A percentile compares a stretch with the other conserved stretches of the same genome.
Evolutionary conservation across 1,140 invertebrate species (phyloP).

Genomic region (Leptopilina boulardi): DNA sequence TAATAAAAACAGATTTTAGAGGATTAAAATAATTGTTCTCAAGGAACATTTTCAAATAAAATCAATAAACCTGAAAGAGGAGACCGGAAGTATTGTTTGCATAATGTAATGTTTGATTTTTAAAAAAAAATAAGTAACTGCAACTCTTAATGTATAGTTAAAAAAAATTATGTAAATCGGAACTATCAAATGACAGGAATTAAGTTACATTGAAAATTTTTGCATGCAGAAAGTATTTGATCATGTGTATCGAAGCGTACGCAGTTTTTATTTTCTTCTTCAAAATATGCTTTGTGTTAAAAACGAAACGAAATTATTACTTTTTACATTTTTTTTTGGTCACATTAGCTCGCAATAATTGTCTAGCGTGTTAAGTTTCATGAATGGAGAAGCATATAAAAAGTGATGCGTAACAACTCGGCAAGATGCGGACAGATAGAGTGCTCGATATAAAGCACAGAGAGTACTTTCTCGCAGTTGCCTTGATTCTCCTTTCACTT

Average conservation of each 20-base stretch:
- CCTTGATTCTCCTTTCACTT: constrained; percentile 69
- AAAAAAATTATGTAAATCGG: neutral
- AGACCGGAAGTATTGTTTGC: no score
- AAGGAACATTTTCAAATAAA: no score
- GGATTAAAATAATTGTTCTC: no score
- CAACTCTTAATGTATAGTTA: no score
- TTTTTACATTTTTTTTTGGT: neutral
- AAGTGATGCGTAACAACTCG: constrained; percentile 34
- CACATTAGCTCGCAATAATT: neutral
- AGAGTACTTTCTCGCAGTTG: constrained; percentile 63
- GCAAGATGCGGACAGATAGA: constrained; percentile 39
- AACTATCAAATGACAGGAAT: neutral
- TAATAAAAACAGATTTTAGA: no score
- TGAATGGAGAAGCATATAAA: constrained; percentile 16
- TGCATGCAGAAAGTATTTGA: neutral
- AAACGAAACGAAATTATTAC: neutral
- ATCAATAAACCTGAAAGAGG: no score
- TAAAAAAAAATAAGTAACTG: no score
- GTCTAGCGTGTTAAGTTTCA: neutral
- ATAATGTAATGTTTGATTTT: no score
- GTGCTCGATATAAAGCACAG: constrained; percentile 53
- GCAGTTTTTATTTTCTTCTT: neutral
- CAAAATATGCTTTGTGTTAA: neutral
- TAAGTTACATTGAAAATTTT: neutral
- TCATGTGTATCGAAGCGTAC: neutral